A percentile compares a stretch with the other conserved stretches of the same genome.
Conservation (phyloP, 2,888 invertebrate genomes). For the Malacosoma neustria region DNA sequence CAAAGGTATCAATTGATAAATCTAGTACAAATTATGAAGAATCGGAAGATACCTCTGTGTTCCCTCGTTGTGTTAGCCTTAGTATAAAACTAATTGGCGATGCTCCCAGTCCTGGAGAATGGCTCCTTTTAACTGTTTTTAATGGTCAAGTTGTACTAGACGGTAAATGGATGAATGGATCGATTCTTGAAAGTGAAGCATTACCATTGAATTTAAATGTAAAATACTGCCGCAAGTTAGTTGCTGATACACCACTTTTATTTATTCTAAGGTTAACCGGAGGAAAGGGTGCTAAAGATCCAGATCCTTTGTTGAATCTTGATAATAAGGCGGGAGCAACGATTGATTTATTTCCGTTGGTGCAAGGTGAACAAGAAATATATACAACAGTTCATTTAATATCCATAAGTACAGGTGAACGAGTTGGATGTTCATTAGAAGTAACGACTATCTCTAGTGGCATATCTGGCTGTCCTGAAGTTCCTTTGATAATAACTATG, state of each 20-base stretch:
- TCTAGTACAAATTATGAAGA: constrained; percentile 25
- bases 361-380: constrained; percentile 45
- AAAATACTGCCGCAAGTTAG: constrained; percentile 18
- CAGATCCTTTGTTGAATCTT: constrained; percentile 38
- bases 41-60: constrained; percentile 18
- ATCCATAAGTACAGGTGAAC: constrained; percentile 29
- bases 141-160: constrained; percentile 36
- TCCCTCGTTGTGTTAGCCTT: constrained; percentile 26
- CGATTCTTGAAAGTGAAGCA: constrained; percentile 16
- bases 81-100: constrained; percentile 30
- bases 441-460: constrained; percentile 27
- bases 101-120: constrained; percentile 29
- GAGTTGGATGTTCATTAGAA: constrained; percentile 27
- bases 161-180: constrained; percentile 33
- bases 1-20: constrained; percentile 9
- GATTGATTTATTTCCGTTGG: constrained; percentile 49
- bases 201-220: constrained; percentile 40
- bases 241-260: constrained; percentile 44
- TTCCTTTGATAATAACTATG: constrained; percentile 46
- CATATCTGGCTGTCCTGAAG: constrained; percentile 17
- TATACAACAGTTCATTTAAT: constrained; percentile 28
- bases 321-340: constrained; percentile 54
- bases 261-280: constrained; percentile 36
- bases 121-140: constrained; percentile 31
- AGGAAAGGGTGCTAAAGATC: constrained; percentile 38